Base-by-base conservation (phyloP, 2,888 invertebrate genomes). In the Tetrapedia diversipes region DNA sequence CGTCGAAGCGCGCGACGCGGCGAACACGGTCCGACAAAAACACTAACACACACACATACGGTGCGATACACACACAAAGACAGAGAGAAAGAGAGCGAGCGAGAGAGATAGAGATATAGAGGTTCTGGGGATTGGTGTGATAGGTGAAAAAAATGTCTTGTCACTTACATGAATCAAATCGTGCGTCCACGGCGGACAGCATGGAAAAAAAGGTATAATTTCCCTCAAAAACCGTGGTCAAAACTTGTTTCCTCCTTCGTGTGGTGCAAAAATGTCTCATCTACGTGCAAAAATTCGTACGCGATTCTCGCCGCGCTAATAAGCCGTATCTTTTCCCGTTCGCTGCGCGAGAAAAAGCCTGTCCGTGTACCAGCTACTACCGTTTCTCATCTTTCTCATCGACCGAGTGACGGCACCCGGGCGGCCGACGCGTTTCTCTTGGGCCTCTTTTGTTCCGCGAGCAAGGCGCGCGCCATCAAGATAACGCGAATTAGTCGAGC, bases 181-280 rank as follows among this genome's bases (percentile, higher is more conserved):
- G 85, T 86, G 87, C 84, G 89, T 88, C 90, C 90, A 86, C 87
- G 88, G 81, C 84, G 86, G 90, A 90, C 89, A 88, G 90, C 90
- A 91, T 91, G 85, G 89, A 91, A 91, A 90, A 90, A 90, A 88
- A 87, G 83, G 90, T 86, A 89, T 82, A 87, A 60, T 88, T 90
- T 87, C 87, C 89, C 90, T 90, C 89, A 91, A 91, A 91, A 90
- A 89, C 84, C 84, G 86, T 86, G 76, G n/a, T 85, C 82, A 88
- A 92, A 91, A 89, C 84, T 86, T 86, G 79, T 68, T 81, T 77
- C 83, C 80, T 74, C 74, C 69, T 73, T 65, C 70, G 69, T 59
- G 69, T 80, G 83, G 86, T 84, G 85, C 85, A 86, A 88, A 90
- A 80, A 71, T 67, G 57, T 72, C n/a, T n/a, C 82, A 77, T 60